phyloP scores from a whole-genome alignment of 2,797 vertebrate species.

The Smutsia gigantea region DNA sequence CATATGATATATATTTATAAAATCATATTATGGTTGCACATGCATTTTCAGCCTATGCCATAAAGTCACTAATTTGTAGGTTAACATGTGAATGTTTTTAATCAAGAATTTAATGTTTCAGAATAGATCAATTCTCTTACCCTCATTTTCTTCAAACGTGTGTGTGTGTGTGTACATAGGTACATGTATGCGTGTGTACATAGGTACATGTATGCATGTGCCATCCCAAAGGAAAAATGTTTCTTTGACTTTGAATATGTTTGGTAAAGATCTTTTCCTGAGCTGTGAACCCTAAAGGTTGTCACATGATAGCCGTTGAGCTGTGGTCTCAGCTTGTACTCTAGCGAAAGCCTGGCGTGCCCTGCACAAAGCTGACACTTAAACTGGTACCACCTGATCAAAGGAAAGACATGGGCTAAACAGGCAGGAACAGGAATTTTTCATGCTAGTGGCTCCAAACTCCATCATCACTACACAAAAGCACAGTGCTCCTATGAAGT shows the following conservation, averaged over 20 bases:
- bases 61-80: neutral
- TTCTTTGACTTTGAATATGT: neutral
- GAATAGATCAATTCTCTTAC: neutral
- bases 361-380: neutral
- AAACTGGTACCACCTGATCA: neutral
- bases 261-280: neutral
- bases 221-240: neutral
- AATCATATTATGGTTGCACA: neutral
- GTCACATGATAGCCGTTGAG: neutral
- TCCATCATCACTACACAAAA: neutral
- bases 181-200: neutral
- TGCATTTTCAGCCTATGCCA: neutral
- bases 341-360: neutral
- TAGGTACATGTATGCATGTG: accelerated
- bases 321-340: neutral
- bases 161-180: neutral
- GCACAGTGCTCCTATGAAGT: neutral
- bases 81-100: neutral
- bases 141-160: neutral
- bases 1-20: neutral
- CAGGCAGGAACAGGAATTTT: accelerated
- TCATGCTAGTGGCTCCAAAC: neutral
- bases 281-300: neutral
- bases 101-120: neutral
- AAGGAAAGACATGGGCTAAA: neutral